These are phyloP conservation scores for Drosophila trichaetosa DNA, from an alignment of 2,888 invertebrate genomes.

Conservation along the genomic window DNA sequence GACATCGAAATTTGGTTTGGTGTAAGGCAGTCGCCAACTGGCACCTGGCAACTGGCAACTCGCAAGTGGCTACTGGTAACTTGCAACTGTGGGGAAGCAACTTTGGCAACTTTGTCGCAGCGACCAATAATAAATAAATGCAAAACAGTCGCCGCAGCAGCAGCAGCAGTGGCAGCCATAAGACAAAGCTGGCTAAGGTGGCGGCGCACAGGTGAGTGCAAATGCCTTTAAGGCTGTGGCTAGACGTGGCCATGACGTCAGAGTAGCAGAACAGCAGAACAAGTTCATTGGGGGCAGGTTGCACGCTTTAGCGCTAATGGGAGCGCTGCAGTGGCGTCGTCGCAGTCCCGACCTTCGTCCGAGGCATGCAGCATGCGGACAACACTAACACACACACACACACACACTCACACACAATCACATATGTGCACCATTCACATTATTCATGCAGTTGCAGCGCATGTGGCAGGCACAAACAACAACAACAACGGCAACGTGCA, in stretches of 20 bases:
- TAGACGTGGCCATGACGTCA: conserved; percentile 61
- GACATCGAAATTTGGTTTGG: not conserved
- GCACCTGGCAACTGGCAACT: conserved; percentile 5
- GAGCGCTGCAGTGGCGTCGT: conserved; percentile 58
- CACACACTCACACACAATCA: not conserved
- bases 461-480: conserved; percentile 51
- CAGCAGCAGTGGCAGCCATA: conserved; percentile 16
- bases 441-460: conserved; percentile 74
- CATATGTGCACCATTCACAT: conserved; percentile 50
- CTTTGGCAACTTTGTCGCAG: conserved; percentile 67
- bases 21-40: not conserved
- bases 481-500: conserved; percentile 37
- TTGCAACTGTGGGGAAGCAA: conserved; percentile 15
- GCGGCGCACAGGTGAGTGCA: conserved; percentile 31
- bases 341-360: conserved; percentile 56
- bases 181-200: conserved; percentile 45
- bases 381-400: conserved; percentile 18
- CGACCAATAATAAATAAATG: conserved; percentile 79
- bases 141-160: conserved; percentile 36
- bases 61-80: conserved; percentile 1
- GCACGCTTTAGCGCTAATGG: conserved; percentile 42
- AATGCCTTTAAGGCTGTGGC: conserved; percentile 26
- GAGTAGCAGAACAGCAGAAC: conserved; percentile 5
- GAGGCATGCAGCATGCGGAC: conserved; percentile 56
- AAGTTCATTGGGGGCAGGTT: conserved; percentile 8